Conservation (phyloP, 1,140 invertebrate species). For the Neelides sp. region DNA sequence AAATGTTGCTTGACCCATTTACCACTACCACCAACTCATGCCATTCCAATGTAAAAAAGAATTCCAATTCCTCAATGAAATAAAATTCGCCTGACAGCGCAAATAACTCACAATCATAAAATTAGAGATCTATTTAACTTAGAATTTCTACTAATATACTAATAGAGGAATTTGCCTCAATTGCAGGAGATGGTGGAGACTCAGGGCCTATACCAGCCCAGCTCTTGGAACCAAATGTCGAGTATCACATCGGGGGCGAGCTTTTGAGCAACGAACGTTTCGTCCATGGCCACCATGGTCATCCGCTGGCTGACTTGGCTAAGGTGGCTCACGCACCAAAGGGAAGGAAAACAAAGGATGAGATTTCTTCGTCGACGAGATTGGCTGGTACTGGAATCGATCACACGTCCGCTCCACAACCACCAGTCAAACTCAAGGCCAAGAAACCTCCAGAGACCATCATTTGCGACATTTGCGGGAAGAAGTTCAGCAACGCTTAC, state of each 20-base stretch:
- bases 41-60: too few species aligned
- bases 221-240: conserved; percentile 29
- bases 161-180: too few species aligned
- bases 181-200: conserved; percentile 11
- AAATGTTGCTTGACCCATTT: too few species aligned
- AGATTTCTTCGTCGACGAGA: not conserved
- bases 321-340: conserved; percentile 25
- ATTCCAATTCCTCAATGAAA: too few species aligned
- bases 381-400: conserved; percentile 21
- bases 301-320: conserved; percentile 26
- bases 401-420: conserved; percentile 21
- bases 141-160: too few species aligned
- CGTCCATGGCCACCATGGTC: conserved; percentile 6
- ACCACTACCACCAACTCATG: too few species aligned
- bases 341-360: conserved; percentile 17
- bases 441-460: conserved; percentile 29
- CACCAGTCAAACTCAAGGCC: conserved; percentile 20
- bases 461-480: conserved; percentile 72
- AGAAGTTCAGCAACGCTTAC: conserved; percentile 77
- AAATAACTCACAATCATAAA: too few species aligned
- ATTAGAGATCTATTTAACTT: too few species aligned
- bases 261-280: conserved; percentile 7
- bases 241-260: conserved; percentile 29
- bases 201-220: conserved; percentile 26
- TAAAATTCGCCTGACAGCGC: too few species aligned